These are phyloP conservation scores for Gouania willdenowi DNA, from an alignment of 2,797 vertebrate genomes.

Conservation along the genomic window DNA sequence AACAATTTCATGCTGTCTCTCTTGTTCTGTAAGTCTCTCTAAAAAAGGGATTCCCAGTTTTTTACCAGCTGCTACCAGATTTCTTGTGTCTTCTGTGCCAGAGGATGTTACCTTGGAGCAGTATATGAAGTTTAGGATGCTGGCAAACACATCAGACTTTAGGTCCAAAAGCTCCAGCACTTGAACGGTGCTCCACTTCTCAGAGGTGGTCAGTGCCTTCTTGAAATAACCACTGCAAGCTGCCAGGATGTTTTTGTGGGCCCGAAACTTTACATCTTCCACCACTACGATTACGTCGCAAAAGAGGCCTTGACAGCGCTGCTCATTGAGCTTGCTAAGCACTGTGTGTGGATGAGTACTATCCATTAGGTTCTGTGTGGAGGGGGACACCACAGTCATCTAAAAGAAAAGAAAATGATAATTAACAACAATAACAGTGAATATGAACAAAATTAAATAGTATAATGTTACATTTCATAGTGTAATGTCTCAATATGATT, in stretches of 20 bases:
- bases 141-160: constrained; percentile 95
- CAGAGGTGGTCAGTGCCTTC: constrained; percentile 85
- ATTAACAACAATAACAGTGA: background rate
- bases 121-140: constrained; percentile 97
- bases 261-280: constrained; percentile 97
- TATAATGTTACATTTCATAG: constrained; percentile 3
- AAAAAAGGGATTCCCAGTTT: constrained; percentile 95
- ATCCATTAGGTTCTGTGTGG: constrained; percentile 87
- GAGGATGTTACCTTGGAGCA: constrained; percentile 86
- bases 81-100: constrained; percentile 79
- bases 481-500: constrained; percentile 9
- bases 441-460: background rate
- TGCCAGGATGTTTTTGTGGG: constrained; percentile 94
- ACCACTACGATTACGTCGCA: constrained; percentile 98
- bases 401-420: constrained; percentile 50
- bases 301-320: constrained; percentile 90
- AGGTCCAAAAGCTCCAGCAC: constrained; percentile 94
- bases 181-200: constrained; percentile 84
- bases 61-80: constrained; percentile 89
- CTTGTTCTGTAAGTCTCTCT: constrained; percentile 84
- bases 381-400: constrained; percentile 88
- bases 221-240: constrained; percentile 96
- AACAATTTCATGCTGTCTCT: constrained; percentile 46
- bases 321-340: constrained; percentile 92
- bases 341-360: constrained; percentile 86